phyloP scores from a whole-genome alignment of 2,888 invertebrate species.

The Agapostemon virescens region DNA sequence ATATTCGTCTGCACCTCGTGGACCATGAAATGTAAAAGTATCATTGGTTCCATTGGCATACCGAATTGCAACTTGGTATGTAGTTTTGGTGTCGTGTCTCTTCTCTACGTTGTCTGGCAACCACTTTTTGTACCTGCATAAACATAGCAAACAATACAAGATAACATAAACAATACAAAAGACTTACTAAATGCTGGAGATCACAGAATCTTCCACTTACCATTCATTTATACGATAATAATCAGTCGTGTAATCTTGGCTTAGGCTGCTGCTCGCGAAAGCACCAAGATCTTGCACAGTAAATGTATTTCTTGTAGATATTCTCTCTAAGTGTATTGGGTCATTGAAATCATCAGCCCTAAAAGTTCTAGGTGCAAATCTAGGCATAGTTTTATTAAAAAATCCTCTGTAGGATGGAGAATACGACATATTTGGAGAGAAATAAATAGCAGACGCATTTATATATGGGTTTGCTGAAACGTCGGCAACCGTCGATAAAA shows the following conservation, averaged over 20 bases:
- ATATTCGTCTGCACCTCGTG: conserved; percentile 93
- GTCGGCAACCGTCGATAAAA: conserved; percentile 96
- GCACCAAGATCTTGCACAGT: conserved; percentile 93
- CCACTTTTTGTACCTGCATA: conserved; percentile 89
- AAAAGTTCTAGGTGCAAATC: conserved; percentile 96
- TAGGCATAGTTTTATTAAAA: conserved; percentile 96
- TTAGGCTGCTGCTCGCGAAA: conserved; percentile 88
- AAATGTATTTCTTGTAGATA: conserved; percentile 97
- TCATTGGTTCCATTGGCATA: conserved; percentile 97
- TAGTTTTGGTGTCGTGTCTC: conserved; percentile 94
- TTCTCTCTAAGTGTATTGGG: conserved; percentile 96
- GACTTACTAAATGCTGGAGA: background rate
- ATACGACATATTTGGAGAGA: conserved; percentile 95
- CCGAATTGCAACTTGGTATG: conserved; percentile 95
- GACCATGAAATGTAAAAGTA: conserved; percentile 97
- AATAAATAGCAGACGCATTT: conserved; percentile 96
- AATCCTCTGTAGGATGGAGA: conserved; percentile 96
- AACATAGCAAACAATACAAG: background rate
- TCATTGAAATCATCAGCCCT: conserved; percentile 96
- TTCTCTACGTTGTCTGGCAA: conserved; percentile 92
- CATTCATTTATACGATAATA: conserved; percentile 96
- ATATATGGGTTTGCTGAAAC: conserved; percentile 95
- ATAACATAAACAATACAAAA: background rate
- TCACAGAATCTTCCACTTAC: conserved; percentile 77
- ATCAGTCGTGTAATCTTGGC: conserved; percentile 94